A percentile compares a stretch with the other conserved stretches of the same genome.
Evolutionary conservation across 1,140 invertebrate species (phyloP).

Genomic region (Drosophila repleta): DNA sequence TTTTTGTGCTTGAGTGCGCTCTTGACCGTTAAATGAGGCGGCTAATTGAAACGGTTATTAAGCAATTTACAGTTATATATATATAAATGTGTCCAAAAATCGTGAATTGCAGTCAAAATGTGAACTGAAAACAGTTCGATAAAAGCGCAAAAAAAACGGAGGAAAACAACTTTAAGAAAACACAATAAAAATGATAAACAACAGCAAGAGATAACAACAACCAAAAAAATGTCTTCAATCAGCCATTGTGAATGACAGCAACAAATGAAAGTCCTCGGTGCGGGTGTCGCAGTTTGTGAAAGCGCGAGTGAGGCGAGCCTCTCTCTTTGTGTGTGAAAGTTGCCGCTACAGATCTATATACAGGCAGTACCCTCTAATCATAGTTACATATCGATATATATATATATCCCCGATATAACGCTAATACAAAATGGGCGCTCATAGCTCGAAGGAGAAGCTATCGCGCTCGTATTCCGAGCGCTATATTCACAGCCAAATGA

Average conservation of each 20-base stretch:
- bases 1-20: constrained; percentile 20
- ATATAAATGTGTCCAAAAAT: constrained; percentile 12
- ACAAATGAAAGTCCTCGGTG: constrained; percentile 69
- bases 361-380: background rate
- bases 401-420: background rate
- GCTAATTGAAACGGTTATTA: constrained; percentile 66
- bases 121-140: constrained; percentile 35
- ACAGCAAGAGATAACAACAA: background rate
- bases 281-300: constrained; percentile 50
- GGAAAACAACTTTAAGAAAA: constrained; percentile 4
- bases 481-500: constrained; percentile 82
- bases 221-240: constrained; percentile 61
- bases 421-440: constrained; percentile 86
- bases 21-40: constrained; percentile 48
- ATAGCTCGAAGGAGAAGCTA: constrained; percentile 89
- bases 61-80: constrained; percentile 47
- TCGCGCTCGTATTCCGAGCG: constrained; percentile 86
- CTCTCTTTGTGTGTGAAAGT: constrained; percentile 61
- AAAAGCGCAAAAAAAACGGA: constrained; percentile 32
- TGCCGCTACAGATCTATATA: constrained; percentile 27
- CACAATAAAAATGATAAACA: constrained; percentile 11
- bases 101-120: constrained; percentile 53
- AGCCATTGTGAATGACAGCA: constrained; percentile 58
- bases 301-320: constrained; percentile 2
- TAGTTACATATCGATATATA: background rate